These are phyloP conservation scores for Epizoanthus scotinus DNA, from an alignment of 92 coral and sea anemone genomes.

Conservation along the genomic window DNA sequence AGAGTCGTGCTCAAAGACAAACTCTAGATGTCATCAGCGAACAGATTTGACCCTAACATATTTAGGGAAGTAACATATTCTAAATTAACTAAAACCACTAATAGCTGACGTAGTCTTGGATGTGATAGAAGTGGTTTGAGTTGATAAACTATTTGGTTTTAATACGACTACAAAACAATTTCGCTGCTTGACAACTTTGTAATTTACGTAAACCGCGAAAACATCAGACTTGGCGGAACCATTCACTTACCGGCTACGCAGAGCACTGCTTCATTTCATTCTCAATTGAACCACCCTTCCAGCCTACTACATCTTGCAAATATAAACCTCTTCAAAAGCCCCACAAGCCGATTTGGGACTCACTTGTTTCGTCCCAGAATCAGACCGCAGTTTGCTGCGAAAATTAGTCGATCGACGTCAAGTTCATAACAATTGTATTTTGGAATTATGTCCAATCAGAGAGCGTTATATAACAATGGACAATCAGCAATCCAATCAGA, in stretches of 20 bases:
- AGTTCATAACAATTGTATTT: slow-evolving; percentile 66
- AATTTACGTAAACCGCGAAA: slow-evolving; percentile 36
- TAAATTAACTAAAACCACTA: slow-evolving; percentile 28
- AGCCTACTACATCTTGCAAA: slow-evolving; percentile 8
- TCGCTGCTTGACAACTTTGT: slow-evolving; percentile 39
- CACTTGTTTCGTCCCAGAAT: slow-evolving; percentile 27
- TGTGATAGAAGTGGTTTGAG: not conserved
- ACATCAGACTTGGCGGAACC: slow-evolving; percentile 3
- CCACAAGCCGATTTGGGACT: not conserved
- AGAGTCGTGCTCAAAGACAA: slow-evolving; percentile 28
- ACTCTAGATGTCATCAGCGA: not conserved
- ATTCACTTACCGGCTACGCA: slow-evolving; percentile 29
- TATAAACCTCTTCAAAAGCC: not conserved
- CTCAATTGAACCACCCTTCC: not conserved
- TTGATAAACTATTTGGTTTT: slow-evolving; percentile 17
- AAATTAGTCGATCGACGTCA: slow-evolving; percentile 38
- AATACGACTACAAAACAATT: not conserved
- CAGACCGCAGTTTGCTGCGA: slow-evolving; percentile 39
- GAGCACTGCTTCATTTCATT: not conserved
- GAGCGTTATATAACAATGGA: slow-evolving; percentile 34
- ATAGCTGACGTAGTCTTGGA: slow-evolving; percentile 48
- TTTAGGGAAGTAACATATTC: not conserved
- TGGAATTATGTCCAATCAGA: slow-evolving; percentile 67
- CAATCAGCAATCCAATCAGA: slow-evolving; percentile 47
- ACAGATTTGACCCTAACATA: not conserved